Conservation (phyloP, 2,797 vertebrate genomes). For the Lophotriccus pileatus region DNA sequence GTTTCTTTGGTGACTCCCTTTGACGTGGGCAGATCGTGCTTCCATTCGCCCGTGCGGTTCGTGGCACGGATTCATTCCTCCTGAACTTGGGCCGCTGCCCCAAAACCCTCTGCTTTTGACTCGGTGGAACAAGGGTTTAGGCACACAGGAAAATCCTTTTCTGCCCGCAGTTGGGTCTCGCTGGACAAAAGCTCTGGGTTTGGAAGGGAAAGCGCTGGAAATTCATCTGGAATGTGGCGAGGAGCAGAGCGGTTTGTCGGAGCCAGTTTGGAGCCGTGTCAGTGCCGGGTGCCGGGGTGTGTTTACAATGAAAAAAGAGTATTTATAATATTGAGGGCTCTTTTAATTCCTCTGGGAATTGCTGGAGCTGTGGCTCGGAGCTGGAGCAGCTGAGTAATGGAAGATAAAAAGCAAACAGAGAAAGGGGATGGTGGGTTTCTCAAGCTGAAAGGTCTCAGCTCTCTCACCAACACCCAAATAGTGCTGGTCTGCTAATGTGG, state of each 20-base stretch:
- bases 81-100: neutral
- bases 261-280: constrained; percentile 33
- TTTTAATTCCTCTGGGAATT: constrained; percentile 43
- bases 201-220: neutral
- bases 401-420: constrained; percentile 29
- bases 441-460: neutral
- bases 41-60: neutral
- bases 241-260: constrained; percentile 10
- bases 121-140: neutral
- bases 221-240: constrained; percentile 19
- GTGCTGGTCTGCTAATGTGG: neutral
- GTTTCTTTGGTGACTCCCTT: neutral
- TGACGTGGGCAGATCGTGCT: neutral
- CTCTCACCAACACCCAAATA: neutral
- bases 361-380: neutral
- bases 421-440: neutral
- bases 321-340: constrained; percentile 59
- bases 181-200: constrained; percentile 18
- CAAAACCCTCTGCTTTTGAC: neutral
- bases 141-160: neutral
- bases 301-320: constrained; percentile 42
- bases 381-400: neutral
- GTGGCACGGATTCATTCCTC: neutral
- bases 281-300: constrained; percentile 10
- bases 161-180: neutral